These are phyloP conservation scores for Morphnarchus princeps DNA, from an alignment of 2,113 vertebrate genomes.

Conservation along the genomic window DNA sequence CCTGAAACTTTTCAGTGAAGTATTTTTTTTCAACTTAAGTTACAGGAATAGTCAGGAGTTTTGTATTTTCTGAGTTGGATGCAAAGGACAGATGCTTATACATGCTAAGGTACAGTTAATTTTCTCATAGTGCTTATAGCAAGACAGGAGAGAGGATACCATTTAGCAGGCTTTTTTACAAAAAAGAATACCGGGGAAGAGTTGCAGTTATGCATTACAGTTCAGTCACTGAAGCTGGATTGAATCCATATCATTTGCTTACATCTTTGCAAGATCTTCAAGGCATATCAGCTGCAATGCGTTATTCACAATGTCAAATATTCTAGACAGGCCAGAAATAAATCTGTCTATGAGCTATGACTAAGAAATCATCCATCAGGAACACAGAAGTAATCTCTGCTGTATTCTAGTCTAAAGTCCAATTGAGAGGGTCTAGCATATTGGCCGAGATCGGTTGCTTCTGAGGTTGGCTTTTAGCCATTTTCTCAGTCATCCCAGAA, in stretches of 20 bases:
- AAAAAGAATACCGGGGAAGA: neutral
- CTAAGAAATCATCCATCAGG: slow-evolving; percentile 41
- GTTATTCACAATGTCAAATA: slow-evolving; percentile 43
- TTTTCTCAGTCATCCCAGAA: neutral
- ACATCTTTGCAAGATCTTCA: slow-evolving; percentile 37
- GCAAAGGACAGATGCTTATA: neutral
- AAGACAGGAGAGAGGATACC: neutral
- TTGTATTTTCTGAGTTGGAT: neutral
- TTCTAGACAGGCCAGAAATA: slow-evolving; percentile 35
- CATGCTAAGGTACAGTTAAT: neutral
- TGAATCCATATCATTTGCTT: slow-evolving; percentile 21
- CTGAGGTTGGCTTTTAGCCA: neutral
- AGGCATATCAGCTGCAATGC: slow-evolving; percentile 33
- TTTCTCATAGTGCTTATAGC: neutral
- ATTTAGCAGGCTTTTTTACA: neutral
- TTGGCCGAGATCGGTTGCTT: neutral
- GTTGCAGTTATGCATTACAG: neutral
- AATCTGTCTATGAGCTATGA: slow-evolving; percentile 38
- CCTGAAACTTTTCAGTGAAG: neutral
- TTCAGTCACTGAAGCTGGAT: slow-evolving; percentile 18
- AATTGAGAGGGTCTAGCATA: neutral
- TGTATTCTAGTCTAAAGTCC: neutral
- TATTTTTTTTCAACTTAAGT: neutral
- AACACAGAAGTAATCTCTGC: slow-evolving; percentile 26
- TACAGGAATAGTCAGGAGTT: neutral